Base-by-base conservation (phyloP, 2,888 invertebrate genomes). In the Cantharis rustica region DNA sequence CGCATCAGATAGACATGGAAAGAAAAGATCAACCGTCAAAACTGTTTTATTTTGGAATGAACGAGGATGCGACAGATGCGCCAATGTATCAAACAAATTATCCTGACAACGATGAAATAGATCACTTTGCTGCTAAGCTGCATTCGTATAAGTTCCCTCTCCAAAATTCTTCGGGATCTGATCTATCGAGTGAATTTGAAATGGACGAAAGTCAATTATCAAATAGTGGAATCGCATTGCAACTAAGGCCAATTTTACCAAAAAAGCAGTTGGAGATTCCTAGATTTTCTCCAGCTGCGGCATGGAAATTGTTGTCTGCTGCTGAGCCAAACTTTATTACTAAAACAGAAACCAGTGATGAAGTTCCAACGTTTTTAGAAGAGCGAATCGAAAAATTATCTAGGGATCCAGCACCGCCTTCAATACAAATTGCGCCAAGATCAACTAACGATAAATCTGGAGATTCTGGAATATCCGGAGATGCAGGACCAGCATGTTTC, bases 381-480 rank as follows among this genome's bases (percentile, higher is more conserved):
- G 91, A 90, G 77, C 87, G 89, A 63, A 91, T 91, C 69, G 90
- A 90, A 81, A 88, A 90, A 71, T 85, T 89, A 86, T 90, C 85
- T 85, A 90, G 89, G 86, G 89, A 82, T 83, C 88, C 73, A 86
- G 89, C 87, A 85, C 88, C 27, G 87, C 88, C 26, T 89, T 88
- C 84, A 87, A 88, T 66, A 89, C 90, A 61, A 88, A 89, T 69
- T 79, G 93, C 84, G 85, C 92, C 82, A 10, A 87, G 90, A 47
- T 89, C 89, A 16, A 88, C 88, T 71, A 90, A 92, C 78, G 95
- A 95, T 84, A 94, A 95, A 86, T 95, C 95, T 1, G 95, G 94
- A 0, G 95, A 96, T 87, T 95, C 95, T 0, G 95, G 95, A 0
- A 95, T 95, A 81, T 95, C 95, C 0, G 95, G 95, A 0, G 95